Evolutionary conservation across 2,113 vertebrate species (phyloP).

Genomic region (zebrafish (Danio rerio)): DNA sequence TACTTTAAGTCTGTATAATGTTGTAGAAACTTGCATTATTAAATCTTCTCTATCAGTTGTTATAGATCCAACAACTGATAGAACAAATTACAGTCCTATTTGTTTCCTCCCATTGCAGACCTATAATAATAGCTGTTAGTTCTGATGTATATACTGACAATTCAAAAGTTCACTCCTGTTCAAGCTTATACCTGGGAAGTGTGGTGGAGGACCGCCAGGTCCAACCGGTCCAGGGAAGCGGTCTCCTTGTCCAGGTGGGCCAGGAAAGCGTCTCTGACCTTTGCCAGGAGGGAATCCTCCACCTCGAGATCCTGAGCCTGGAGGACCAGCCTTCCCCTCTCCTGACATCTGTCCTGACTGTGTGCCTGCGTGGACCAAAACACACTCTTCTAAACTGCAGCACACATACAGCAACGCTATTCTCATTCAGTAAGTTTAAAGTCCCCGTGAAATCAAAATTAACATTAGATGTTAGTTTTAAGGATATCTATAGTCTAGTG

Average conservation of each 20-base stretch:
- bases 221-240: slow-evolving; percentile 94
- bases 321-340: slow-evolving; percentile 97
- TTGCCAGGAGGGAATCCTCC: slow-evolving; percentile 91
- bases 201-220: slow-evolving; percentile 92
- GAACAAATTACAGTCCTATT: background rate
- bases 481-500: too few species aligned
- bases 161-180: too few species aligned
- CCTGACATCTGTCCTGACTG: slow-evolving; percentile 99
- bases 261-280: slow-evolving; percentile 93
- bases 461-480: too few species aligned
- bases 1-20: background rate
- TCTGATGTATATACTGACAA: background rate
- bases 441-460: background rate
- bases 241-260: slow-evolving; percentile 88
- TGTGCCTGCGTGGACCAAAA: slow-evolving; percentile 77
- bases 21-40: background rate
- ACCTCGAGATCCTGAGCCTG: slow-evolving; percentile 86
- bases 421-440: background rate
- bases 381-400: background rate
- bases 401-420: background rate
- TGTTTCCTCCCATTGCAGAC: background rate
- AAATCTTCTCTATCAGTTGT: background rate
- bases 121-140: background rate
- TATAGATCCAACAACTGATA: too few species aligned
- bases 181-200: slow-evolving; percentile 87